Evolutionary conservation across 1,140 invertebrate species (phyloP).

Genomic region (Anadara kagoshimensis): DNA sequence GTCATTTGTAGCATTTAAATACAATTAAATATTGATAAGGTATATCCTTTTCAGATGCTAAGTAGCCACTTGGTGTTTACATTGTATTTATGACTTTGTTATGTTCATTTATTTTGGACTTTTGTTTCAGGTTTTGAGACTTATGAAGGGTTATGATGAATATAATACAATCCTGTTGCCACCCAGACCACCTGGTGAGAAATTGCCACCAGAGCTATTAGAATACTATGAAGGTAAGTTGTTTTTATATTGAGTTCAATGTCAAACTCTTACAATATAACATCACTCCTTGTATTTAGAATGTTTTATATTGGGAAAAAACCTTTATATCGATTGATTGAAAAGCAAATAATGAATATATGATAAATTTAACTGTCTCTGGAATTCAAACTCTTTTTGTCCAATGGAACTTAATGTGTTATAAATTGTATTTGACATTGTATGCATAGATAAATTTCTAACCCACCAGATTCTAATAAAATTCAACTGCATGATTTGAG

Average conservation of each 20-base stretch:
- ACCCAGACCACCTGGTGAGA: constrained; percentile 66
- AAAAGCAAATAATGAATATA: background rate
- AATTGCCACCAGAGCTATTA: constrained; percentile 70
- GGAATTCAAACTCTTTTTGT: too few species aligned
- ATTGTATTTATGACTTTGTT: background rate
- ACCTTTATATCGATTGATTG: background rate
- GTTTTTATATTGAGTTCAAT: background rate
- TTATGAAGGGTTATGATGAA: constrained; percentile 75
- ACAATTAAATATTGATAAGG: background rate
- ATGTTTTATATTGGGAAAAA: background rate
- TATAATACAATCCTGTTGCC: constrained; percentile 72
- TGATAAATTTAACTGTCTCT: background rate
- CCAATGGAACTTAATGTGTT: too few species aligned
- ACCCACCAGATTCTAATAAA: too few species aligned
- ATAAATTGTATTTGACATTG: too few species aligned
- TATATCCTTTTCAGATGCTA: background rate
- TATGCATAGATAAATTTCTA: too few species aligned
- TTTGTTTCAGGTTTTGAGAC: constrained; percentile 65
- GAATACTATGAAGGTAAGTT: constrained; percentile 71
- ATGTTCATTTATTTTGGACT: background rate
- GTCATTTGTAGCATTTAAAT: background rate
- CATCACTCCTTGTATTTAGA: background rate
- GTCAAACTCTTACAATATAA: too few species aligned
- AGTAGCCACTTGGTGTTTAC: background rate
- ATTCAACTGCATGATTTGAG: background rate